These are phyloP conservation scores for Ploceus nigricollis DNA, from an alignment of 2,113 vertebrate species.

Conservation along the genomic window DNA sequence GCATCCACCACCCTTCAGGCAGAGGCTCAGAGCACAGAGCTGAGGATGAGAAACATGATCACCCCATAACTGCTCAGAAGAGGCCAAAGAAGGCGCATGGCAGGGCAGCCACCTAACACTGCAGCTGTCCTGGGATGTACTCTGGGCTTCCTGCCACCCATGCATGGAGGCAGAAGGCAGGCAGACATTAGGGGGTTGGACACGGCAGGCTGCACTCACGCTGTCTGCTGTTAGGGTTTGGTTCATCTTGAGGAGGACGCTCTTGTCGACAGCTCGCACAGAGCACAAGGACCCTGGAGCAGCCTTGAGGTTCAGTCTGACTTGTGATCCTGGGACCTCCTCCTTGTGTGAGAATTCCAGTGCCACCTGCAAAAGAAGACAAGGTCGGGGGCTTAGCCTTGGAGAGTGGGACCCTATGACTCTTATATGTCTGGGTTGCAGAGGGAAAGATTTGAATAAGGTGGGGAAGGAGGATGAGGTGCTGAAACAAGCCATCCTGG, in stretches of 20 bases:
- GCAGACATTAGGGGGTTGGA: not conserved
- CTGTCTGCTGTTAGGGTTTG: not conserved
- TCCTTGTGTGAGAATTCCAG: slow-evolving; percentile 51
- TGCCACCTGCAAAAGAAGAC: slow-evolving; percentile 13
- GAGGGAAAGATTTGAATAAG: not conserved
- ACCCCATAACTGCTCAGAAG: not conserved
- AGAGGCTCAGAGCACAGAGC: not conserved
- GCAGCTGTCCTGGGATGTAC: not conserved
- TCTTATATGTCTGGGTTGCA: not conserved
- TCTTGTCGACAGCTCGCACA: slow-evolving; percentile 56
- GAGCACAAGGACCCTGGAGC: slow-evolving; percentile 59
- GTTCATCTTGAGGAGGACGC: not conserved
- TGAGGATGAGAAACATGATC: not conserved
- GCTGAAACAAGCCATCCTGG: not conserved
- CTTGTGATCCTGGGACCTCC: not conserved
- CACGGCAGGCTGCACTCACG: not conserved
- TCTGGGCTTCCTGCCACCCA: not conserved
- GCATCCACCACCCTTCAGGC: not conserved
- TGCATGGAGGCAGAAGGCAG: not conserved
- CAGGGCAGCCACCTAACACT: not conserved
- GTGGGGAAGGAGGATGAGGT: not conserved
- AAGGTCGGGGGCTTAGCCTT: not conserved
- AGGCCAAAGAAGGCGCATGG: fast-evolving
- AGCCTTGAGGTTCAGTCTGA: slow-evolving; percentile 43
- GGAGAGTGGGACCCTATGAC: not conserved